Base-by-base conservation (phyloP, 1,140 invertebrate species). In the Harlomillsia oculata region DNA sequence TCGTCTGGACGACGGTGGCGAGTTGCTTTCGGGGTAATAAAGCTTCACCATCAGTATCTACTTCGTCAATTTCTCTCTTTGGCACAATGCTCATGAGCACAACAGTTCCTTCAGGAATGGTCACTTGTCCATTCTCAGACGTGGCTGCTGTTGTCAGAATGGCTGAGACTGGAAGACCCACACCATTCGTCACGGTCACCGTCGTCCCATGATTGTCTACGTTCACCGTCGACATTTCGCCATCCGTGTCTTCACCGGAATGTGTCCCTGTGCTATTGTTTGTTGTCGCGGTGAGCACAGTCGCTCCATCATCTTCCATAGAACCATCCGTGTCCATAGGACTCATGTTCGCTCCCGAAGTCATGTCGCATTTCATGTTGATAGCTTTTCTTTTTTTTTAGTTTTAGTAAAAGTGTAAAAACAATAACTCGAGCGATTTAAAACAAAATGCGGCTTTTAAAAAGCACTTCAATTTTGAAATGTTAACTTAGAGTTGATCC, bases 1-100 rank as follows among this genome's bases (percentile, higher is more conserved):
- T 71, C 56, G 72, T 71, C 43, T 80, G 71, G 13, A 79, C 77
- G 63, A 80, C 79, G 4, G 72, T 71, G 16, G 80, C 78, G 64
- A 72, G 68, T 60, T 73, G 66, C 67, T 76, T 76, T 66, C 76
- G 69, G 11, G 72, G 69, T 36, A 67, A 69, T 3, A 76, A 62
- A 44, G 73, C 72, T 36, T 74, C 71, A 30, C 69, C 71, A 40
- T 72, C 72, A 5, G 68, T 69, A 58, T 73, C 68, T 68, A 60
- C 50, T 37, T 58, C 49, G 30, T 56, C 53, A 20, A 56, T 46
- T 43, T 59, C 61, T 53, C 51, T 56, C 49, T 64, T 64, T 60
- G 62, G 62, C 52, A 64, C 62, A 29, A 59, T 56, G 40, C 46
- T 53, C 62, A 63, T 63, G 50, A 64, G 62, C n/a, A 64, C 58